Base-by-base conservation (phyloP, 2,113 vertebrate species). In the Ardeotis arabs region DNA sequence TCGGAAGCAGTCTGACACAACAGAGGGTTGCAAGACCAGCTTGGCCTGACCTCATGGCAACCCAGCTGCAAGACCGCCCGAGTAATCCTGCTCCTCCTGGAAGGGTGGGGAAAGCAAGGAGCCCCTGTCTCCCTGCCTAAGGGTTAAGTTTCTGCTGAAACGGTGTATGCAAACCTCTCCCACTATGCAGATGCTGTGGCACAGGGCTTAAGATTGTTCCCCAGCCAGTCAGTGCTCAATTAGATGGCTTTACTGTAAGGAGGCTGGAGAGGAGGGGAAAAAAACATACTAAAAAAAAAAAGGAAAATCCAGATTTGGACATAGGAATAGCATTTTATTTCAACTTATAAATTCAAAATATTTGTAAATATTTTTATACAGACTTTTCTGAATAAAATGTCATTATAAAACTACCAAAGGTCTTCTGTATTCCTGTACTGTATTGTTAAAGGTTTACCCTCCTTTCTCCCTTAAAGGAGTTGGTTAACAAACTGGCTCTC, bases 311-410 rank as follows among this genome's bases (percentile, higher is more conserved):
- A 35, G 7, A 55, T 66, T 35, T 59, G 63, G 35, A 80, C 23
- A 70, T 27, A 79, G 37, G 79, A 95, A 82, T 45, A 85, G 41
- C 19, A 52, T 87, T 94, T 94, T 93, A 87, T 83, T 94, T 92
- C 78, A 94, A 83, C n/a, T 84, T 45, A 62, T 11, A 92, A 77
- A 94, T 84, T 63, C 3, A 82, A 79, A 91, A 49, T 93, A 84
- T 52, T 72, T 90, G 83, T 88, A 80, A 93, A 72, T 95, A 93
- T 79, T 93, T 95, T 97, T 94, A 82, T 92, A 95, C 60, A 89
- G 60, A 87, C 27, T 90, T 93, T 91, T 96, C 69, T 87, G 62
- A 96, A 87, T 96, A 96, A 96, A 97, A 93, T 21, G 14, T 74
- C 41, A 50, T 66, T 85, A 90, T 77, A 95, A 96, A 97, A 88